Base-by-base conservation (phyloP, 2,888 invertebrate genomes). In the Asteroscopus sphinx region DNA sequence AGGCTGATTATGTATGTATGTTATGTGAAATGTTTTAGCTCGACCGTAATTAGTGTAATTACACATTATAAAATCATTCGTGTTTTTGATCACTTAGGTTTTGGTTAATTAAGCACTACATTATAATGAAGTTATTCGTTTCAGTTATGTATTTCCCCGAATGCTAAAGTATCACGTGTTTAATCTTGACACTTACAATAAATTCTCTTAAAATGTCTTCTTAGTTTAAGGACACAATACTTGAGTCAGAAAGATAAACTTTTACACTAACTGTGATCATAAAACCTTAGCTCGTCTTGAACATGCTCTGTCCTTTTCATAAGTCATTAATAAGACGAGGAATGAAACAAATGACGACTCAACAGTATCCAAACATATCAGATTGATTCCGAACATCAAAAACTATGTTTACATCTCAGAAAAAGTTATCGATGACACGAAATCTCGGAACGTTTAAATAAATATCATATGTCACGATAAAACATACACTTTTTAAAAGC, bases 321-420 rank as follows among this genome's bases (percentile, higher is more conserved):
- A 49, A 32, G 5, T 33, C 48, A 69, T 73, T 69, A 66, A 73
- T 51, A 62, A 73, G 60, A 77, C 45, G 65, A 76, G 53, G 62
- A 73, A 72, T 65, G 59, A 67, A 53, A 46, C 45, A 65, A 37
- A 49, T 51, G 52, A 68, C 59, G 53, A 65, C 51, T 52, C 60
- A 71, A 70, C 67, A 67, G 63, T 62, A 52, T 53, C 46, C 53
- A 64, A 73, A 77, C 64, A 74, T 76, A 80, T 80, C 75, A 68
- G 70, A 71, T 81, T 73, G 56, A 68, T 69, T 63, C 49, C 59
- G 57, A 77, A 71, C 59, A 76, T 57, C 62, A 68, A 73, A 69
- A 56, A 64, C 58, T 75, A 60, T 75, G 71, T 76, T 72, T 69
- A 77, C 70, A 68, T 70, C 48, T 45, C 47, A 59, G 52, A 61